Evolutionary conservation across 2,797 vertebrate species (phyloP), one percentile per base, ranked within the genome.

Genomic region (Cygnus olor): DNA sequence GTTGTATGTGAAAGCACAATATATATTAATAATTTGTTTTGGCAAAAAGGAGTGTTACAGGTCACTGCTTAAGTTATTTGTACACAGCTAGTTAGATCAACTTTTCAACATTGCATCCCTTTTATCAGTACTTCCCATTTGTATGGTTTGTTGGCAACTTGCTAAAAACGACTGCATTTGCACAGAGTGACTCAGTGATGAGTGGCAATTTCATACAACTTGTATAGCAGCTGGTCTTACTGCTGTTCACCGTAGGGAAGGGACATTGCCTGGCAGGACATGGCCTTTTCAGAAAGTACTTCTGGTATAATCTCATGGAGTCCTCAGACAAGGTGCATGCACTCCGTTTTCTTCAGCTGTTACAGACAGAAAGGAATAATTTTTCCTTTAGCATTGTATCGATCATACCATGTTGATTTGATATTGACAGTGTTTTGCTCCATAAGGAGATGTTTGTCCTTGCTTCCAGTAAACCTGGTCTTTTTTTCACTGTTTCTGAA

Each of bases 1-100:
- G 14, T 5, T 27, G 27, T 38, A 8, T 11, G 27, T 60, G 40
- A 60, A 65, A 74, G 15, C 64, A 56, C 21, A 13, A 10, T 19
- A 38, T 42, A 11, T 17, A 21, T 49, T 28, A 38, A 80, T 65
- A 71, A 70, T 58, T 85, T 65, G 19, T 40, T 85, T 14, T 60
- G 64, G 27, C 70, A 85, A 49, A 68, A 72, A 56, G 53, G 20
- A 72, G 28, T 15, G 28, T 65, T 42, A 13, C 0, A 40, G 1
- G 0, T 47, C 40, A 45, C 13, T 20, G 24, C 1, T 0, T 12
- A 72, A 61, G 49, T 79, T 78, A 36, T 11, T 68, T 64, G 24
- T n/a, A 16, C 15, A 44, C 54, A 64, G 36, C 17, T 42, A 53
- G 28, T 47, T 42, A 5, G 12, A 36, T 24, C 54, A 53, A 10